A percentile compares a stretch with the other conserved stretches of the same genome.
These are phyloP conservation scores for Idaea straminata DNA, from an alignment of 2,888 invertebrate genomes.

Conservation along the genomic window DNA sequence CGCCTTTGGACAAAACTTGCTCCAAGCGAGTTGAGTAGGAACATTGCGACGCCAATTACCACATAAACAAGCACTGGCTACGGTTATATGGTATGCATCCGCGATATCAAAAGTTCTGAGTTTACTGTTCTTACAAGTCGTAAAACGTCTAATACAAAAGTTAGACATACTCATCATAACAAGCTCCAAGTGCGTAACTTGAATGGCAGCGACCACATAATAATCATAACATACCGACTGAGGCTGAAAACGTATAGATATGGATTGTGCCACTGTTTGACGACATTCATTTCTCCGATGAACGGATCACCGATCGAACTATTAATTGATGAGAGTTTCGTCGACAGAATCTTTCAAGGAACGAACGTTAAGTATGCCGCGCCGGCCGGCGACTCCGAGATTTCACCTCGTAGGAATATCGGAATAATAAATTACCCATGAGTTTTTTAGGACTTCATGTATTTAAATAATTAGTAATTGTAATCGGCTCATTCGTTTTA, in stretches of 20 bases:
- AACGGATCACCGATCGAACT: no score
- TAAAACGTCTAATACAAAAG: slow-evolving; percentile 45
- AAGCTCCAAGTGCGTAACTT: slow-evolving; percentile 32
- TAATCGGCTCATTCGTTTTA: no score
- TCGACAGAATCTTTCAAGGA: no score
- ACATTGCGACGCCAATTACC: slow-evolving; percentile 71
- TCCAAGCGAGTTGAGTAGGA: slow-evolving; percentile 51
- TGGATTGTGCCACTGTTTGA: no score
- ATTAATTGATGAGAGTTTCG: no score
- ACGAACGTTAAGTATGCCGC: no score
- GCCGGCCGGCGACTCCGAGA: no score
- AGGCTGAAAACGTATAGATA: slow-evolving; percentile 21
- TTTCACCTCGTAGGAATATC: no score
- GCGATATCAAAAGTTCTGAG: slow-evolving; percentile 61
- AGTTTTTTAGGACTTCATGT: no score
- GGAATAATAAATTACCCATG: no score
- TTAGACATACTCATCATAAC: slow-evolving; percentile 38
- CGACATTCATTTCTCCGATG: no score
- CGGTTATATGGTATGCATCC: slow-evolving; percentile 49
- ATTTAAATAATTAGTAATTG: no score
- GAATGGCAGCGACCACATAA: slow-evolving; percentile 37
- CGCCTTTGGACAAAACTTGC: slow-evolving; percentile 63
- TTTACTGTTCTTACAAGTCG: slow-evolving; percentile 58
- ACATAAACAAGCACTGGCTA: slow-evolving; percentile 63
- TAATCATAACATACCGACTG: slow-evolving; percentile 33